Evolutionary conservation across 2,888 invertebrate species (phyloP), one percentile per base, ranked within the genome.

Genomic region (Acleris holmiana): DNA sequence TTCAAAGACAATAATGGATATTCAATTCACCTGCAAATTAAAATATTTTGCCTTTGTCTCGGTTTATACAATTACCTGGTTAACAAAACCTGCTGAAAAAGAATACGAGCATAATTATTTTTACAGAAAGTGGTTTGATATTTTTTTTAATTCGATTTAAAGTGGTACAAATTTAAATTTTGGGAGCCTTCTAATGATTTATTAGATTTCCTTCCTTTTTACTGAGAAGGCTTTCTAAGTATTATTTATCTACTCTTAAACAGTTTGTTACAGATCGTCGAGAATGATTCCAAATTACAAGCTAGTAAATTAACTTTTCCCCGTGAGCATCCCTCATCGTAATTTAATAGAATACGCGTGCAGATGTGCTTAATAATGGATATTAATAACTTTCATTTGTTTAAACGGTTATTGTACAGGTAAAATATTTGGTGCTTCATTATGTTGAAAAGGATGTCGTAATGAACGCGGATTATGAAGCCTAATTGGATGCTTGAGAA

Each of bases 331-430:
- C 55, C 44, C 23, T 55, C 55, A 55, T 44, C 23, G 23, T n/a
- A 55, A 55, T 55, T 55, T 55, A 55, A 55, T 55, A 55, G 54
- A 41, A 55, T 23, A 10, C 55, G 17, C 23, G 41, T 55, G 44
- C 55, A 55, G 55, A 55, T 55, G 55, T 55, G 55, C 55, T 55
- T 41, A 44, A 44, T 55, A 55, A 55, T 44, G 55, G 55, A 44
- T 55, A 55, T 55, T 55, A 44, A 55, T 55, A 55, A 23, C 23
- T 44, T 23, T 55, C 41, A 55, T 55, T 55, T 55, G 44, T 44
- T 10, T 8, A 23, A 55, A 44, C 40, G 44, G 41, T 55, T 55
- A 55, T 55, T 44, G 44, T 23, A 8, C n/a, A 41, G 44, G 53
- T 53, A 40, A 55, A 55, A 55, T 55, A 44, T 44, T 55, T 25